A percentile compares a stretch with the other conserved stretches of the same genome.
Evolutionary conservation across 2,888 invertebrate species (phyloP).

Genomic region (Polyploca ridens): DNA sequence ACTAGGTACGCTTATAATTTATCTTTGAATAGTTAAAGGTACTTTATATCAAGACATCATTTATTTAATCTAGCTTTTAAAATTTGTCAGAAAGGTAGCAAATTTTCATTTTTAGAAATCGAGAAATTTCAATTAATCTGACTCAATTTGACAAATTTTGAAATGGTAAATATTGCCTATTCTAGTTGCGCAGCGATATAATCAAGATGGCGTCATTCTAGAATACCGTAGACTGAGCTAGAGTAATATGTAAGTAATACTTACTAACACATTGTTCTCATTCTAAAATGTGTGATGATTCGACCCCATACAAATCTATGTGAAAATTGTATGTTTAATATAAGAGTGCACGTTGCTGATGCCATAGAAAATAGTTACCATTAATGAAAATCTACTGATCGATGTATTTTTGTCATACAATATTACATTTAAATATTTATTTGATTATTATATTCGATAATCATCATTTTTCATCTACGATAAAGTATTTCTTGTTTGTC

Average conservation of each 20-base stretch:
- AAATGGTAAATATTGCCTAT: not conserved
- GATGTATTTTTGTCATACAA: not conserved
- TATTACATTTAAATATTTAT: not conserved
- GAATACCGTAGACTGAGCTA: conserved; percentile 27
- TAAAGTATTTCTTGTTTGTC: too few relatives aligned
- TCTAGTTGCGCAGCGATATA: conserved; percentile 12
- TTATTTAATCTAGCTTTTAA: too few relatives aligned
- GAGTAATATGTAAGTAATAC: conserved; percentile 11
- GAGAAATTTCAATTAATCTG: too few relatives aligned
- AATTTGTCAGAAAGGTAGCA: too few relatives aligned
- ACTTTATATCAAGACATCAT: too few relatives aligned
- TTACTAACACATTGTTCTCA: not conserved
- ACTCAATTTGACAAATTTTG: not conserved
- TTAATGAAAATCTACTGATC: not conserved
- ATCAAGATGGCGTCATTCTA: conserved; percentile 18
- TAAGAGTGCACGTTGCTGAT: not conserved
- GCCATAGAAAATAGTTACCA: conserved; percentile 1
- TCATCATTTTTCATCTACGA: too few relatives aligned
- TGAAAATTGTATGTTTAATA: not conserved
- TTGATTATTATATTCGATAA: not conserved
- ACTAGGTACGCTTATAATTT: too few relatives aligned
- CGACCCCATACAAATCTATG: not conserved
- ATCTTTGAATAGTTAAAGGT: too few relatives aligned
- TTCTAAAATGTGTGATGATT: not conserved
- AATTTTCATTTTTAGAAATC: too few relatives aligned